A percentile compares a stretch with the other conserved stretches of the same genome.
Conservation (phyloP, 2,888 invertebrate species). For the Parasteatoda lunata region DNA sequence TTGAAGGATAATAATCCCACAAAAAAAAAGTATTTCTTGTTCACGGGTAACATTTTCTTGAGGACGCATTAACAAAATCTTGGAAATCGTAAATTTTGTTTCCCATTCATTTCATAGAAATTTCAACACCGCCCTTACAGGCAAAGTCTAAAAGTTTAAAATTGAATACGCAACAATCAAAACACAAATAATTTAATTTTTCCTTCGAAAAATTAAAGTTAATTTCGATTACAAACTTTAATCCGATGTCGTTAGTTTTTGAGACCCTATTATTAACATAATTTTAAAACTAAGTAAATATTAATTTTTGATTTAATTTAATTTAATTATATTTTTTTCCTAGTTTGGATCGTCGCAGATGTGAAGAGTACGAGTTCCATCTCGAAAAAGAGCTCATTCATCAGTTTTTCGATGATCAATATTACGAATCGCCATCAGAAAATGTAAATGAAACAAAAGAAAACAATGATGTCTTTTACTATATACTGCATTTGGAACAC, state of each 20-base stretch:
- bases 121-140: no score
- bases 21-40: no score
- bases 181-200: not conserved
- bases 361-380: conserved; percentile 65
- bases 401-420: conserved; percentile 66
- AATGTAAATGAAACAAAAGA: conserved; percentile 35
- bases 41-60: not conserved
- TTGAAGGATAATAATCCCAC: no score
- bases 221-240: not conserved
- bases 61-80: no score
- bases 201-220: no score
- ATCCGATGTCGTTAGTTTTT: not conserved
- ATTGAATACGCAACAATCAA: not conserved
- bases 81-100: no score
- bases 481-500: conserved; percentile 1
- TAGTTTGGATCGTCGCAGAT: conserved; percentile 41
- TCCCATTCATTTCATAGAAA: no score
- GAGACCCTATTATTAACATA: not conserved
- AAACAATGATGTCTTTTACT: conserved; percentile 29
- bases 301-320: not conserved
- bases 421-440: conserved; percentile 19
- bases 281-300: not conserved
- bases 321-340: not conserved
- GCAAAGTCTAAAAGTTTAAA: not conserved
- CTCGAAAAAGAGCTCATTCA: conserved; percentile 16